A percentile compares a stretch with the other conserved stretches of the same genome.
Conservation (phyloP, 2,113 vertebrate species). For the Rhea pennata region DNA sequence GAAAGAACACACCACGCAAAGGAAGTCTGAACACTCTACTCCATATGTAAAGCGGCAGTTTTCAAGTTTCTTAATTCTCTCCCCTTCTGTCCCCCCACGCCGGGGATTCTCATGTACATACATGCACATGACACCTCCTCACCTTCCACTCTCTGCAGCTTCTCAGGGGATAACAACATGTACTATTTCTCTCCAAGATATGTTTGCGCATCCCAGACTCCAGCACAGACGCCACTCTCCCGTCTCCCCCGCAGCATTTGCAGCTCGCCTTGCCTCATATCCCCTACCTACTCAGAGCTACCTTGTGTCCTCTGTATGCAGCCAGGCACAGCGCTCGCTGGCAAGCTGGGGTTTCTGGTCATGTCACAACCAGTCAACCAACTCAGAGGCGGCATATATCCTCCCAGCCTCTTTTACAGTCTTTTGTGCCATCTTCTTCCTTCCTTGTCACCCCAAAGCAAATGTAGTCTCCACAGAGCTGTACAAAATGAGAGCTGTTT, state of each 20-base stretch:
- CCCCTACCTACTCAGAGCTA: background rate
- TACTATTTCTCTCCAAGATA: accelerated
- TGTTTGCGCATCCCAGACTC: accelerated
- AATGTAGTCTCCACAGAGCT: background rate
- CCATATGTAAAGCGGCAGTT: too few species aligned
- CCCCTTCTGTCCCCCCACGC: background rate
- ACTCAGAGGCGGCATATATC: too few species aligned
- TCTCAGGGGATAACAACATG: background rate
- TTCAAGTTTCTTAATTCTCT: background rate
- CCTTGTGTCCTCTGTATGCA: background rate
- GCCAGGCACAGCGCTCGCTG: background rate
- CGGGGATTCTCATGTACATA: background rate
- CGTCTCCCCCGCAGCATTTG: background rate
- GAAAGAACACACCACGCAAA: background rate
- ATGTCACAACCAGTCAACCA: background rate
- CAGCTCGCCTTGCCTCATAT: background rate
- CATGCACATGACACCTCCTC: background rate
- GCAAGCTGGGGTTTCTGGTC: background rate
- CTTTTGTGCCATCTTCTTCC: background rate
- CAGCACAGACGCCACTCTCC: background rate
- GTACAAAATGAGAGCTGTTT: background rate
- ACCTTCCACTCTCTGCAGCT: background rate
- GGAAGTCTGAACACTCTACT: background rate
- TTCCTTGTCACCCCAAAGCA: background rate
- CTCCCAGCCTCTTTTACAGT: background rate